phyloP scores from a whole-genome alignment of 2,888 invertebrate genomes.

The Acleris cristana region DNA sequence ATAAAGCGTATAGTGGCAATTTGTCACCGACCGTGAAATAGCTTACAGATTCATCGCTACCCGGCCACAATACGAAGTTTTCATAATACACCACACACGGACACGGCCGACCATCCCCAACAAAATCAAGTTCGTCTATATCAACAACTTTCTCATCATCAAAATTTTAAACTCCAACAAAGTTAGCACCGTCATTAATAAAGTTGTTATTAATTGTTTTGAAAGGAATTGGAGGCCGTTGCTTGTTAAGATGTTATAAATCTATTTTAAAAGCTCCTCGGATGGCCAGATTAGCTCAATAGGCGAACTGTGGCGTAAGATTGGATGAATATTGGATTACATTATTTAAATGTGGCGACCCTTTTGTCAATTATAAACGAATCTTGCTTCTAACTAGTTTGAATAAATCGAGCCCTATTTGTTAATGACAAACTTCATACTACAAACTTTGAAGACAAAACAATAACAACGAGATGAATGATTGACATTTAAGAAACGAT shows the following conservation, averaged over 20 bases:
- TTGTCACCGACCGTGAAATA: constrained; percentile 54
- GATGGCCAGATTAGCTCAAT: not conserved
- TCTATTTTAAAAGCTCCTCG: not conserved
- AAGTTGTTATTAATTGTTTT: constrained; percentile 26
- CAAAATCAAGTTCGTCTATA: not conserved
- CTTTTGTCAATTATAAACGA: not conserved
- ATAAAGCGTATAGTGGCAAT: constrained; percentile 56
- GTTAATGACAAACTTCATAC: too few relatives aligned
- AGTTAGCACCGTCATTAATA: constrained; percentile 6
- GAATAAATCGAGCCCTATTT: too few relatives aligned
- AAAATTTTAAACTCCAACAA: constrained; percentile 3
- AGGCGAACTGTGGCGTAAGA: constrained; percentile 1
- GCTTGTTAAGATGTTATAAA: constrained; percentile 16
- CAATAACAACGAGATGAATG: too few relatives aligned
- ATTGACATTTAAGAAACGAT: too few relatives aligned
- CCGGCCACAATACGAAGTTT: constrained; percentile 10
- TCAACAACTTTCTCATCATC: not conserved
- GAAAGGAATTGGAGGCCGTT: constrained; percentile 14
- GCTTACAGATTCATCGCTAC: constrained; percentile 48
- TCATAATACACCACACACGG: constrained; percentile 1
- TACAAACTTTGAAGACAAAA: too few relatives aligned
- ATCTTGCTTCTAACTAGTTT: not conserved
- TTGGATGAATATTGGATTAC: constrained; percentile 2
- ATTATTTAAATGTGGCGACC: not conserved
- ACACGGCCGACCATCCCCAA: not conserved